Evolutionary conservation across 2,888 invertebrate species (phyloP).

Genomic region (Prosopocoilus inquinatus): DNA sequence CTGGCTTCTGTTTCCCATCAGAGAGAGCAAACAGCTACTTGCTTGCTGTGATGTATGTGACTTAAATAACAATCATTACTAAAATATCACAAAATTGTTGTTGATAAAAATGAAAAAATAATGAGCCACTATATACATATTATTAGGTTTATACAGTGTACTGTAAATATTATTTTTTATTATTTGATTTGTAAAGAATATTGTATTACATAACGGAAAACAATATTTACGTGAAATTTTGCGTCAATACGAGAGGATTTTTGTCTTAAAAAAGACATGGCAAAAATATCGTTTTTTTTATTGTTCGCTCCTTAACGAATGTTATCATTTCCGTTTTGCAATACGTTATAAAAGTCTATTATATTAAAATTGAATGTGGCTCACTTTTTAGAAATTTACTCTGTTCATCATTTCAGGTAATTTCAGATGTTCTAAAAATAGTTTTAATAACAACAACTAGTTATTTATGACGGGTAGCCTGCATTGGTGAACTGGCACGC

Average conservation of each 20-base stretch:
- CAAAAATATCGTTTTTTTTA: no score
- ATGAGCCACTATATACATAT: constrained; percentile 52
- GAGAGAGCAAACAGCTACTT: constrained; percentile 42
- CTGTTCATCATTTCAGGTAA: constrained; percentile 48
- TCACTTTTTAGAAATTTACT: constrained; percentile 36
- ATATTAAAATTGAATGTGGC: constrained; percentile 30
- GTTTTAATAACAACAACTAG: constrained; percentile 51
- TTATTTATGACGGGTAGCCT: constrained; percentile 44
- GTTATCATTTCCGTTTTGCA: constrained; percentile 17
- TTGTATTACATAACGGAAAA: constrained; percentile 3
- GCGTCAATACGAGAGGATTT: constrained; percentile 5
- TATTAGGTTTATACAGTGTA: constrained; percentile 34
- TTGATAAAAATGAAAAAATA: constrained; percentile 55
- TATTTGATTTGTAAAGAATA: constrained; percentile 19
- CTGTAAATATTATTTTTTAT: constrained; percentile 28
- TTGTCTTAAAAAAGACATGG: no score
- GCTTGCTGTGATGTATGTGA: constrained; percentile 51
- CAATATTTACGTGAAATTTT: constrained; percentile 2
- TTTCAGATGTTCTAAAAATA: constrained; percentile 49
- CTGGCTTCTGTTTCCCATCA: constrained; percentile 36
- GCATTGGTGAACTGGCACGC: constrained; percentile 36
- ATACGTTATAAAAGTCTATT: constrained; percentile 23
- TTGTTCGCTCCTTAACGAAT: neutral
- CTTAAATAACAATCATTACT: constrained; percentile 58
- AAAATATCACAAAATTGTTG: constrained; percentile 59